Base-by-base conservation (phyloP, 2,797 vertebrate species). In the Epinephelus malabaricus region DNA sequence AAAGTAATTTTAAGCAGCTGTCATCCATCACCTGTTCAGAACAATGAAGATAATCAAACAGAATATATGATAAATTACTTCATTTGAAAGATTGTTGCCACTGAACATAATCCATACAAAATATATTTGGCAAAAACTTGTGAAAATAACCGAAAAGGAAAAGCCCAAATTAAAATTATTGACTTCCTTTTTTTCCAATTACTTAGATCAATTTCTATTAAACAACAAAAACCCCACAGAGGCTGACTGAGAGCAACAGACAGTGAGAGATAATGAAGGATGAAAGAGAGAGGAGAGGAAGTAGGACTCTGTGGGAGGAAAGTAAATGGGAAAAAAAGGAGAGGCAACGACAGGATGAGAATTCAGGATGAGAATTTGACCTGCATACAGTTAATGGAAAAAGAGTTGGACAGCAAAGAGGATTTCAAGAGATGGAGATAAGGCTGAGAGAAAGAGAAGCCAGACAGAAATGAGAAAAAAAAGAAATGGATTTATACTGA, bases 401-500 rank as follows among this genome's bases (percentile, higher is more conserved):
- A 72, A 14, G 14, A 75, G 38, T 49, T 21, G 2, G 38, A 45
- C 46, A 17, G 56, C 27, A 50, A 69, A 70, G 78, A 60, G 62
- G 46, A 71, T 63, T 66, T 30, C 56, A 62, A 18, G 21, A 78
- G 77, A 77, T 78, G 55, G 74, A 84, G 71, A 76, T 50, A 61
- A 79, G 34, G 47, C 53, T 3, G 38, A 47, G 21, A 64, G 54
- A 76, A 63, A 72, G 61, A 73, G 6, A 64, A 17, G 53, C 56
- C 50, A 4, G 67, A 27, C 19, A 72, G 60, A 62, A 78, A 81
- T 51, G 30, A 59, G 43, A 65, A 30, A 55, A 23, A 69, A 45
- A 46, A 50, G 56, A 73, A 47, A 40, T 15, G 69, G 81, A 69
- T 69, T 86, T 82, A 6, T 30, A 9, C 64, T 76, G 85, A 87